phyloP scores from a whole-genome alignment of 2,797 vertebrate genomes.

The Diplodus puntazzo region DNA sequence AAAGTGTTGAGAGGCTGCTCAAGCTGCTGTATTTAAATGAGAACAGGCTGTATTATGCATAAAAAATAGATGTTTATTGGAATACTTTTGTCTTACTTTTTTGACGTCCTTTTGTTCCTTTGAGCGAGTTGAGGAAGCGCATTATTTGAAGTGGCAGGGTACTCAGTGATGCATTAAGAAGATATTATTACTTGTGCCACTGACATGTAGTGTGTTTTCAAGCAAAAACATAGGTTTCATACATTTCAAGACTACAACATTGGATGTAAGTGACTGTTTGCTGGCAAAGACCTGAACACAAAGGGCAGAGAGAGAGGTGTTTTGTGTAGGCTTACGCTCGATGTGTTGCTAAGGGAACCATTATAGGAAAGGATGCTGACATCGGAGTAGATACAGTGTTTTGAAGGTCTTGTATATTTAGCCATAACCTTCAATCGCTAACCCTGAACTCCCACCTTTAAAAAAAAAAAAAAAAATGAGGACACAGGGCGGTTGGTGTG shows the following conservation, averaged over 20 bases:
- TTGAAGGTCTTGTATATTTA: constrained; percentile 37
- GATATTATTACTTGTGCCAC: not conserved
- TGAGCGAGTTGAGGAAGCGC: not conserved
- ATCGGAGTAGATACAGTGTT: constrained; percentile 22
- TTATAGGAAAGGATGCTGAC: constrained; percentile 45
- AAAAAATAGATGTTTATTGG: too few relatives aligned
- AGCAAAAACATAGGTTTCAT: constrained; percentile 4
- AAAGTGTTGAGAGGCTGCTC: too few relatives aligned
- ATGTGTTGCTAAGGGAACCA: constrained; percentile 70
- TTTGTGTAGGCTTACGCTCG: constrained; percentile 51
- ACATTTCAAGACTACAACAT: constrained; percentile 3
- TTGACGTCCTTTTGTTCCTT: not conserved
- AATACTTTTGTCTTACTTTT: too few relatives aligned
- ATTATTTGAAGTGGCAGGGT: not conserved
- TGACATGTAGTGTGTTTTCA: constrained; percentile 10
- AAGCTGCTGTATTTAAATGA: too few relatives aligned
- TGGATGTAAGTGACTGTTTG: constrained; percentile 37
- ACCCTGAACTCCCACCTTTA: constrained; percentile 16
- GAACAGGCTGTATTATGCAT: too few relatives aligned
- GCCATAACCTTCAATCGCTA: constrained; percentile 26
- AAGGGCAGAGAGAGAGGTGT: constrained; percentile 26
- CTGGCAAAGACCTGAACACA: constrained; percentile 38
- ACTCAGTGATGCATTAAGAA: not conserved
- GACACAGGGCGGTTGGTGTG: not conserved
- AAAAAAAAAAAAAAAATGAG: not conserved